Conservation (phyloP, 2,113 vertebrate genomes). For the Urocitellus parryii region DNA sequence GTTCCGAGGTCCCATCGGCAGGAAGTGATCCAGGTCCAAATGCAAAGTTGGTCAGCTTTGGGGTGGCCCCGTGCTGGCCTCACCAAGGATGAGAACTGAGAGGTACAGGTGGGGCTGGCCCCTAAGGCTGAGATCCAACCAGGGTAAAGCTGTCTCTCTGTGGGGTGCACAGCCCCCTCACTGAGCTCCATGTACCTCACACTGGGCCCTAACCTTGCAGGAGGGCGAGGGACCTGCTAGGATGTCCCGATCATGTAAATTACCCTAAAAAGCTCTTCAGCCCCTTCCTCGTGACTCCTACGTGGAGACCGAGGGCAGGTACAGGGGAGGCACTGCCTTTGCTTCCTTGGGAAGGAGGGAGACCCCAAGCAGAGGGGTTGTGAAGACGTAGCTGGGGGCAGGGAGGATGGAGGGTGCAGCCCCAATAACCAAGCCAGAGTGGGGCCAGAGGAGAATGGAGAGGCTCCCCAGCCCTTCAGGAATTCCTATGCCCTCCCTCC, state of each 20-base stretch:
- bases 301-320: neutral
- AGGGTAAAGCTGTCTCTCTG: neutral
- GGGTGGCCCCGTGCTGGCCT: neutral
- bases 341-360: neutral
- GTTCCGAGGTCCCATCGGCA: neutral
- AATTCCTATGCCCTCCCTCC: accelerated
- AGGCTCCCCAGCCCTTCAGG: neutral
- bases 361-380: too few species aligned
- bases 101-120: neutral
- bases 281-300: neutral
- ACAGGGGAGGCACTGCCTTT: neutral
- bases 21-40: neutral
- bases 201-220: neutral
- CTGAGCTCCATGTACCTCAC: accelerated
- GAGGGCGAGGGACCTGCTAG: neutral
- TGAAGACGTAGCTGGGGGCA: accelerated
- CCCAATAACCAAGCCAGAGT: neutral
- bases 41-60: neutral
- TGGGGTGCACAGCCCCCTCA: accelerated
- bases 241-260: too few species aligned
- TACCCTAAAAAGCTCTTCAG: neutral
- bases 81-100: neutral
- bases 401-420: neutral
- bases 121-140: too few species aligned
- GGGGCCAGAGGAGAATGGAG: neutral